Conservation (phyloP, 2,888 invertebrate species). For the Lysandra coridon region DNA sequence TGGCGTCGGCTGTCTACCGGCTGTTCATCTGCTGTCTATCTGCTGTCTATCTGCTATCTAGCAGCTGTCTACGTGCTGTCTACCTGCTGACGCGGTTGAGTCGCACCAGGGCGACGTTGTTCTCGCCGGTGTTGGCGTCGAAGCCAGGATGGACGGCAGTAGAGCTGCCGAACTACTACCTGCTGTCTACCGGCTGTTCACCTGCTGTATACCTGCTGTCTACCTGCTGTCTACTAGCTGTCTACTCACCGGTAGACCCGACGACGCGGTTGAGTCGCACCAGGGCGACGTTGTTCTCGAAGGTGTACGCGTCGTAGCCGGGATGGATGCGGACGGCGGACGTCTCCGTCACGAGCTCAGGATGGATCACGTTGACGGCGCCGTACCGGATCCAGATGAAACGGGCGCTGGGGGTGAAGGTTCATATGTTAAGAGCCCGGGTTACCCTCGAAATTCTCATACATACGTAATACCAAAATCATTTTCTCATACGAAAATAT, state of each 20-base stretch:
- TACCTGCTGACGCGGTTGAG: conserved; percentile 45
- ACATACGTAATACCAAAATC: too few relatives aligned
- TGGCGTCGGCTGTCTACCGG: too few relatives aligned
- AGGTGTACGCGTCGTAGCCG: conserved; percentile 38
- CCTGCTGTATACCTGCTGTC: too few relatives aligned
- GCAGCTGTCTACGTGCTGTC: too few relatives aligned
- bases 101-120: conserved; percentile 50
- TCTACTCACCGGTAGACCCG: conserved; percentile 48
- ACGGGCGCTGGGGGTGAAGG: conserved; percentile 47
- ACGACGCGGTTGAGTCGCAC: conserved; percentile 51
- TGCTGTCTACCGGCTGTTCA: too few relatives aligned
- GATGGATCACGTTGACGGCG: conserved; percentile 49
- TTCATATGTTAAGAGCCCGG: background rate
- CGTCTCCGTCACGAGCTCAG: conserved; percentile 57
- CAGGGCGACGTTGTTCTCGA: conserved; percentile 47
- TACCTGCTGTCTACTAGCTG: background rate
- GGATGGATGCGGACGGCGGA: conserved; percentile 39
- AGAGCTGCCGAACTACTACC: too few relatives aligned
- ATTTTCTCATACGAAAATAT: too few relatives aligned
- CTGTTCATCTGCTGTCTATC: too few relatives aligned
- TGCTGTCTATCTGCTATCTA: background rate
- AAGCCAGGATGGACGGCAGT: conserved; percentile 37
- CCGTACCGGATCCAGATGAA: conserved; percentile 65
- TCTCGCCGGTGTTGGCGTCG: conserved; percentile 38
- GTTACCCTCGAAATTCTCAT: too few relatives aligned